These are phyloP conservation scores for Carapus acus DNA, from an alignment of 2,797 vertebrate genomes.

Conservation along the genomic window DNA sequence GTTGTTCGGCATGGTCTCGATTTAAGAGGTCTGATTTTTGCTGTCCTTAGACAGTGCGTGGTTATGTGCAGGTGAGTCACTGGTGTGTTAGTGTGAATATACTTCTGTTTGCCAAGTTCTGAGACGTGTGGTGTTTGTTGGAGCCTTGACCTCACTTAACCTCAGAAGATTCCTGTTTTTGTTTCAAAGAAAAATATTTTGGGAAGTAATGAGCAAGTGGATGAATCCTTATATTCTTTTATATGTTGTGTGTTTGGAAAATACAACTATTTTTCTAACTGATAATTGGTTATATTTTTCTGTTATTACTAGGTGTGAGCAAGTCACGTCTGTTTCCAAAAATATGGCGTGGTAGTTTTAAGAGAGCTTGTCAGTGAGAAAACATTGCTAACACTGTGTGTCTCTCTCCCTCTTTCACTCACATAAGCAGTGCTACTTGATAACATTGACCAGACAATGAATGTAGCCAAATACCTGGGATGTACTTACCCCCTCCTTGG, in stretches of 20 bases:
- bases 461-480: conserved; percentile 74
- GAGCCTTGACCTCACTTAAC: conserved; percentile 54
- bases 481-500: conserved; percentile 68
- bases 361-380: conserved; percentile 68
- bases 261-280: conserved; percentile 69
- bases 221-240: conserved; percentile 62
- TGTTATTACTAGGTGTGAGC: conserved; percentile 56
- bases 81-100: conserved; percentile 46
- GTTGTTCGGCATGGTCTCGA: too few relatives aligned
- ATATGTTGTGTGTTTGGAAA: conserved; percentile 62
- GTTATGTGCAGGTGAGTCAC: background rate
- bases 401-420: conserved; percentile 2
- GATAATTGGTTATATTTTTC: conserved; percentile 55
- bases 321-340: conserved; percentile 56
- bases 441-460: conserved; percentile 70
- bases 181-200: conserved; percentile 69
- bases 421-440: conserved; percentile 56
- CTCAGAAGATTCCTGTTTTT: conserved; percentile 51
- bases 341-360: conserved; percentile 63
- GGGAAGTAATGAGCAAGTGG: conserved; percentile 48
- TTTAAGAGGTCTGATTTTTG: background rate
- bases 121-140: conserved; percentile 52
- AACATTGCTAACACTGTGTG: conserved; percentile 74
- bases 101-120: conserved; percentile 54
- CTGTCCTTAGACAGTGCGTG: background rate